Evolutionary conservation across 2,888 invertebrate species (phyloP), one percentile per base, ranked within the genome.

Genomic region (Andrena dorsata): DNA sequence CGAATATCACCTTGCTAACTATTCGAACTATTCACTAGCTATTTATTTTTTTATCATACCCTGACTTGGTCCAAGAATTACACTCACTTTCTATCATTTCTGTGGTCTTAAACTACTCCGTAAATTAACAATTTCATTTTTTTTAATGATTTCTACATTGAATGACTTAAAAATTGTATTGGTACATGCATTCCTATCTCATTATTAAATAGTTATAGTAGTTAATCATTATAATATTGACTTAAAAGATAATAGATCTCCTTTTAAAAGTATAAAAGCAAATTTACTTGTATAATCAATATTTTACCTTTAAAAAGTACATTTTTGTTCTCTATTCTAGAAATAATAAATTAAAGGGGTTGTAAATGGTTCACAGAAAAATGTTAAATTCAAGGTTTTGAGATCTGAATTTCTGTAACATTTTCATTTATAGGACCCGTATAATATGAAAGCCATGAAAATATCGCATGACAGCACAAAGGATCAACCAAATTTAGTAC

Each of bases 401-500:
- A 7, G 30, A 6, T 23, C 10, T 23, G 16, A 41, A 32, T 30
- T 26, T 6, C 7, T 10, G 49, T 35, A 16, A 47, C 16, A 13
- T 51, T 49, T 64, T 71, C 58, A 16, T 23, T 90, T 91, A 16
- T 82, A 95, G 94, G 96, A 98, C 94, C 98, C 97, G 47, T 98
- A 97, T 94, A 96, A 97, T 94, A 96, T 98, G 96, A 97, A 97
- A 94, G 96, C 97, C 1, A 94, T 97, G 89, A 97, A 97, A 94
- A 96, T 98, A 88, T 96, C 97, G 0, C 95, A 96, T 2, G 97
- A 98, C 87, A 97, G 98, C 89, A 98, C 98, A 80, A 97, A 97
- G 92, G 97, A 96, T 41, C 95, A 95, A 87, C 99, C 99, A 77
- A 99, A 97, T 88, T 94, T 98, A 87, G 97, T 99, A 90, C 98